phyloP scores from a whole-genome alignment of 1,140 invertebrate species.

The Diachasmimorpha longicaudata region DNA sequence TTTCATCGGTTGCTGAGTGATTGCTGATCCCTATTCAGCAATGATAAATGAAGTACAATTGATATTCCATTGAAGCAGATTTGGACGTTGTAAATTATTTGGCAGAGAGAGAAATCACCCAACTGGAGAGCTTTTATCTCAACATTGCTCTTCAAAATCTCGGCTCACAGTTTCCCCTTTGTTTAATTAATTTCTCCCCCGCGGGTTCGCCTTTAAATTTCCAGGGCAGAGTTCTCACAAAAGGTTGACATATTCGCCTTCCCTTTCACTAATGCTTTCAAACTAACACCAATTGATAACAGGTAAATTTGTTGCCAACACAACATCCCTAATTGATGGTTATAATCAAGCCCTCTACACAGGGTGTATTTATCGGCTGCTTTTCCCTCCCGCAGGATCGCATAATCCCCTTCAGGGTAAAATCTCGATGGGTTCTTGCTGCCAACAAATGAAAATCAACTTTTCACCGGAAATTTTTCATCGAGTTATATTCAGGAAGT shows the following conservation, averaged over 20 bases:
- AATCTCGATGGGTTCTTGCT: not conserved
- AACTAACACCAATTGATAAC: not conserved
- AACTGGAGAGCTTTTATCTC: not conserved
- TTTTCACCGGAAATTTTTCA: too few species aligned
- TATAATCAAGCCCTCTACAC: not conserved
- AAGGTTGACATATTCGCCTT: not conserved
- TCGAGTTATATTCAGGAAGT: too few species aligned
- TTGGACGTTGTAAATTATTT: not conserved
- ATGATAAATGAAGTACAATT: not conserved
- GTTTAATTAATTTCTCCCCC: conserved; percentile 19
- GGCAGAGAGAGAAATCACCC: not conserved
- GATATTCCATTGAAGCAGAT: not conserved
- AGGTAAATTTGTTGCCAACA: not conserved
- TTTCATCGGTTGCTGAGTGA: too few species aligned
- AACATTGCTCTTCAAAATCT: not conserved
- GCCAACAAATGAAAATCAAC: too few species aligned
- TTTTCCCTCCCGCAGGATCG: not conserved
- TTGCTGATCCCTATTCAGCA: not conserved
- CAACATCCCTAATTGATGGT: not conserved
- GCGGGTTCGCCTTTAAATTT: conserved; percentile 1
- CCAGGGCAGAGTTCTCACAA: not conserved
- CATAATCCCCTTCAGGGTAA: not conserved
- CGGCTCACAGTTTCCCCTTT: not conserved
- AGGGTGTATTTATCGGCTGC: not conserved
- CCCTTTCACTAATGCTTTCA: not conserved